Evolutionary conservation across 30 jellyfish, hydroid and myxozoan species (phyloP), one percentile per base, ranked within the genome.

Genomic region (Sanderia malayensis): DNA sequence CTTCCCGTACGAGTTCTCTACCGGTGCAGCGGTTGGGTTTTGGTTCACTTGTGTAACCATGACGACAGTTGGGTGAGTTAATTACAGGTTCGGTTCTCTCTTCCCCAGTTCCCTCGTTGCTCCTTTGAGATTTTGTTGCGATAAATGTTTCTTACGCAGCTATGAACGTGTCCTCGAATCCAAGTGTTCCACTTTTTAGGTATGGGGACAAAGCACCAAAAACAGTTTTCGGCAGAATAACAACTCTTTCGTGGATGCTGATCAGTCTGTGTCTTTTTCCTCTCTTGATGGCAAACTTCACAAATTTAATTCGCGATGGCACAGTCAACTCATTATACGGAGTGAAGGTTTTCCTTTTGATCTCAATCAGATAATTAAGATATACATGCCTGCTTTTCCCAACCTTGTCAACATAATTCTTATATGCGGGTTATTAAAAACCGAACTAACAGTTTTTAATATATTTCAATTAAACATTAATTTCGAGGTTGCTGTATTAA

Each of bases 201-300:
- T 76, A 76, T 49, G 87, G 87, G 4, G 87, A 76, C 59, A 76
- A 76, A 49, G 26, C 81, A 31, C 87, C 87, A n/a, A 61, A 46
- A 27, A 30, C 87, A 37, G 15, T 61, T 13, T 18, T 20, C 3
- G 87, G 87, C 9, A 60, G 87, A 41, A 49, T 63, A 10, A 45
- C 70, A 20, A 32, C 79, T 76, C 53, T 71, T 26, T 4, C 72
- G 17, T 70, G 94, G 83, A 69, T 67, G 87, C 34, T 71, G 58
- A 69, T 71, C 25, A 25, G 77, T 46, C 33, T 82, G 53, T 76
- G 87, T 58, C 71, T 76, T 9, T 76, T 76, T 44, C 87, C 87
- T 17, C n/a, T 76, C 30, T 58, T 76, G 20, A 62, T 76, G 87
- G 87, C 87, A 1, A 76, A 76, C 31, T 76, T 76, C 64, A 76